phyloP scores from a whole-genome alignment of 2,797 vertebrate species.

The Sebastes hubbsi region DNA sequence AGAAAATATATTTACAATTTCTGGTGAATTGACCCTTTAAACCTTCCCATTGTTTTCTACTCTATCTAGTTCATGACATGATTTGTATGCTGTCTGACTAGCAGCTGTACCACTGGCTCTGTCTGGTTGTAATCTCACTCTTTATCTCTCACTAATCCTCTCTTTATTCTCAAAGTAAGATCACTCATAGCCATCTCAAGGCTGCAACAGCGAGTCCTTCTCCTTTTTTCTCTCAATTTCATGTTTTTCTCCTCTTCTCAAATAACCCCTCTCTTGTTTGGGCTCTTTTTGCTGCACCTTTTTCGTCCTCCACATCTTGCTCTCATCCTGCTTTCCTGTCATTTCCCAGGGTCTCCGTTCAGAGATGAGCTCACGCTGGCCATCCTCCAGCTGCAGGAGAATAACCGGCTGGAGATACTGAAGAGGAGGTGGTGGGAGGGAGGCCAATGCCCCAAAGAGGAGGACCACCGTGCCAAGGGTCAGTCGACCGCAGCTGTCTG shows the following conservation, averaged over 20 bases:
- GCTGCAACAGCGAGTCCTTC: constrained; percentile 20
- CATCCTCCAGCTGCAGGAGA: constrained; percentile 94
- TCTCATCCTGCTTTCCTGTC: constrained; percentile 52
- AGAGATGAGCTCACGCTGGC: constrained; percentile 93
- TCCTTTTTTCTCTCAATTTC: constrained; percentile 3
- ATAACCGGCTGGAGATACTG: constrained; percentile 93
- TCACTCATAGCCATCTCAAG: constrained; percentile 47
- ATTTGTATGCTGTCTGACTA: constrained; percentile 41
- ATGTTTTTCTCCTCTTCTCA: constrained; percentile 9
- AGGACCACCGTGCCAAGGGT: constrained; percentile 94
- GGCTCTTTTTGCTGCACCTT: constrained; percentile 6
- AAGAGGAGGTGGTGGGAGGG: constrained; percentile 96
- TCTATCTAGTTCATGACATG: constrained; percentile 15
- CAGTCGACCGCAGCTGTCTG: constrained; percentile 63
- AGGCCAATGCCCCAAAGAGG: constrained; percentile 91
- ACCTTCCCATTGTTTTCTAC: background rate
- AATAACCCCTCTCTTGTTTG: constrained; percentile 12
- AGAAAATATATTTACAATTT: constrained; percentile 8
- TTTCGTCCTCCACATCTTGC: constrained; percentile 4
- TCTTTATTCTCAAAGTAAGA: constrained; percentile 59
- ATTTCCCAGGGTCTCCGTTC: constrained; percentile 88
- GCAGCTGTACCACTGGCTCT: constrained; percentile 51
- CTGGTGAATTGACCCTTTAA: constrained; percentile 13
- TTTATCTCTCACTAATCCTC: constrained; percentile 71
- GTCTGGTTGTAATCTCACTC: constrained; percentile 58